A percentile compares a stretch with the other conserved stretches of the same genome.
These are phyloP conservation scores for Tetragonula carbonaria DNA, from an alignment of 2,888 invertebrate species.

Conservation along the genomic window DNA sequence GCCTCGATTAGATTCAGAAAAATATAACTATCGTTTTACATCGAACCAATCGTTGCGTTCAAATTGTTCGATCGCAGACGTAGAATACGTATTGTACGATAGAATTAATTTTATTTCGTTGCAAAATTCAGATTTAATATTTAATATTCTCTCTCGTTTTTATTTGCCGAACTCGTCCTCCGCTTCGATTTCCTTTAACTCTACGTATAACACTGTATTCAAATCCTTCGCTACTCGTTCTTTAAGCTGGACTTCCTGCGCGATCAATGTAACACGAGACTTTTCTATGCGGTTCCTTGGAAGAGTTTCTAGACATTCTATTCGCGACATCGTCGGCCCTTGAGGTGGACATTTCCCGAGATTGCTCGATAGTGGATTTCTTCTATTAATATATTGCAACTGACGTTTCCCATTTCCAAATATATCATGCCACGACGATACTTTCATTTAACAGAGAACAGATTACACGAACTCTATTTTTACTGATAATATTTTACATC, in stretches of 20 bases:
- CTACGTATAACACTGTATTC: neutral
- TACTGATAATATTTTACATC: neutral
- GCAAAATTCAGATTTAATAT: neutral
- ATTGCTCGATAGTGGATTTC: slow-evolving; percentile 2
- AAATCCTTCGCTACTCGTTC: neutral
- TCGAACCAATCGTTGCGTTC: too few relatives aligned
- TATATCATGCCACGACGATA: neutral
- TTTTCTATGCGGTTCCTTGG: neutral
- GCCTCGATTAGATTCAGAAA: too few relatives aligned
- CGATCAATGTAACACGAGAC: neutral
- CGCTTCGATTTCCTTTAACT: neutral
- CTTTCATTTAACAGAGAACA: neutral
- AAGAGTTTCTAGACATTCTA: neutral
- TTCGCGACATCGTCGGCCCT: neutral
- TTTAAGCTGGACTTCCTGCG: neutral
- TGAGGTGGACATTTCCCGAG: neutral
- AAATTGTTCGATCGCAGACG: too few relatives aligned
- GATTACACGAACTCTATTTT: neutral
- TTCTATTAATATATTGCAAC: neutral
- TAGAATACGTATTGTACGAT: too few relatives aligned
- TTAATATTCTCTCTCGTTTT: neutral
- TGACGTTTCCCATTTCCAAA: neutral
- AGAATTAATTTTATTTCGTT: too few relatives aligned
- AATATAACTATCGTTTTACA: too few relatives aligned
- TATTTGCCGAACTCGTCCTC: neutral